phyloP scores from a whole-genome alignment of 2,113 vertebrate genomes.

The Daphoenositta chrysoptera region DNA sequence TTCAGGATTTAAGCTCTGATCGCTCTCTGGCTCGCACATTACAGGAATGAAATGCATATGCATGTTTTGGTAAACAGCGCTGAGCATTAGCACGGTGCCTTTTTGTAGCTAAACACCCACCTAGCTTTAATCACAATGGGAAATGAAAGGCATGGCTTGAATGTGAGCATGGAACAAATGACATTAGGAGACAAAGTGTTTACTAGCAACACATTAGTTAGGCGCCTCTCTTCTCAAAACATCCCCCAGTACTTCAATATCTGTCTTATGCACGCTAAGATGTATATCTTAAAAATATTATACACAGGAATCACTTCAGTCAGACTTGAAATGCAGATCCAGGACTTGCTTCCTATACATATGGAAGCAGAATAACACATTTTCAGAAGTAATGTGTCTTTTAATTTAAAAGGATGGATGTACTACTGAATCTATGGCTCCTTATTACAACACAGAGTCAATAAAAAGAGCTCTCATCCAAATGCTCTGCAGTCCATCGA shows the following conservation, averaged over 20 bases:
- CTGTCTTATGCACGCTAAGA: background rate
- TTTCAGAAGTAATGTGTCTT: background rate
- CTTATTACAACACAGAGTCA: background rate
- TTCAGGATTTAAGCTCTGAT: background rate
- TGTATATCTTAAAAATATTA: background rate
- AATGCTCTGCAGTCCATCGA: background rate
- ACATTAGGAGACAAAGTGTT: background rate
- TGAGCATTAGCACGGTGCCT: background rate
- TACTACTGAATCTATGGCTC: background rate
- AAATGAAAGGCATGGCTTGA: background rate
- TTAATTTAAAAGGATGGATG: background rate
- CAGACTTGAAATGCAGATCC: background rate
- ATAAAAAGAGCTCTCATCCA: background rate
- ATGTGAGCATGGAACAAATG: background rate
- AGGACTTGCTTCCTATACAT: background rate
- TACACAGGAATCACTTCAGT: background rate
- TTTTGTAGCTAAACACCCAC: background rate
- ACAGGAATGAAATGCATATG: background rate
- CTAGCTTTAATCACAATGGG: background rate
- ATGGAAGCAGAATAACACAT: background rate
- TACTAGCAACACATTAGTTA: background rate
- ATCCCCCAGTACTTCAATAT: background rate
- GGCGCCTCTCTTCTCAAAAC: background rate
- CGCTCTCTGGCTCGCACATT: background rate
- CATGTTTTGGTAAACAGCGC: background rate